Conservation (phyloP, 2,888 invertebrate species). For the Athalia rosae region DNA sequence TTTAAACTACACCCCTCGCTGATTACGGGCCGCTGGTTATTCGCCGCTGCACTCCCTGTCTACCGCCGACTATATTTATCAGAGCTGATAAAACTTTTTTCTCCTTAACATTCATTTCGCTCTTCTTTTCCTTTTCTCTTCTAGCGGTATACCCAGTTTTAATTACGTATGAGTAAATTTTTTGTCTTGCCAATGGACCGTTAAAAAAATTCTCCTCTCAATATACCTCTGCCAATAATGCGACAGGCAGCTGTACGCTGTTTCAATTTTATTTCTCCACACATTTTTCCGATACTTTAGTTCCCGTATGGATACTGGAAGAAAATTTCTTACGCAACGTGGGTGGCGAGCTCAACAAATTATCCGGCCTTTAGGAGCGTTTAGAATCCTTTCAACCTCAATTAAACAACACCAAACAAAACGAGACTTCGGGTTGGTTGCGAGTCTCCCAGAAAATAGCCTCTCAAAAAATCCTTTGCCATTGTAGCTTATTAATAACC, state of each 20-base stretch:
- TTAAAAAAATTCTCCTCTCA: no score
- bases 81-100: conserved; percentile 14
- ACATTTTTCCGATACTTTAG: not conserved
- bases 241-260: no score
- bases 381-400: conserved; percentile 46
- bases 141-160: not conserved
- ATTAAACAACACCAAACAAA: conserved; percentile 47
- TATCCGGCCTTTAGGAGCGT: conserved; percentile 47
- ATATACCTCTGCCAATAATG: no score
- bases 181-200: not conserved
- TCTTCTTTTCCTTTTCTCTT: not conserved
- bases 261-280: not conserved
- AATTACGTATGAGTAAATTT: not conserved
- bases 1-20: not conserved
- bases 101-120: not conserved
- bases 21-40: not conserved
- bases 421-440: conserved; percentile 13
- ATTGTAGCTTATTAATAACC: conserved; percentile 42
- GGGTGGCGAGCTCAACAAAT: conserved; percentile 45
- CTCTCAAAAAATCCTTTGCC: conserved; percentile 35
- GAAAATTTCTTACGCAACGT: conserved; percentile 18
- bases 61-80: conserved; percentile 13
- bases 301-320: not conserved
- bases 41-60: not conserved
- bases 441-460: conserved; percentile 16